Percentiles rank a stretch among this genome's conserved stretches.
These are phyloP conservation scores for Horisme vitalbata DNA, from an alignment of 2,888 invertebrate species.

Conservation along the genomic window DNA sequence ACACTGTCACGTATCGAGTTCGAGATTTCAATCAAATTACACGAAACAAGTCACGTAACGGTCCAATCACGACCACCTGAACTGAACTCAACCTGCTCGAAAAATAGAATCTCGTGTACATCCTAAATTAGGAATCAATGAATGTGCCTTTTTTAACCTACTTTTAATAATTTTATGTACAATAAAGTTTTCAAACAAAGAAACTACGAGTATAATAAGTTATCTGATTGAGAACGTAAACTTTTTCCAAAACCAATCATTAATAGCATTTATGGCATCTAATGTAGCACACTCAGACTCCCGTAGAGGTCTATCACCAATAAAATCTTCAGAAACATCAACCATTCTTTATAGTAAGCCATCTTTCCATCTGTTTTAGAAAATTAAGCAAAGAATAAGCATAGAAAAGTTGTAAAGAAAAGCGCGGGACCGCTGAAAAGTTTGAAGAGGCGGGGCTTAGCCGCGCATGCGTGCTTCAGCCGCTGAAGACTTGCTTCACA, in stretches of 20 bases:
- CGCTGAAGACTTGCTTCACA: constrained; percentile 70
- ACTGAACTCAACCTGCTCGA: constrained; percentile 2
- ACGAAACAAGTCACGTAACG: constrained; percentile 27
- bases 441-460: constrained; percentile 63
- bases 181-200: too few species aligned
- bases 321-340: not conserved
- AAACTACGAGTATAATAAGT: too few species aligned
- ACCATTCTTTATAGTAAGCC: not conserved
- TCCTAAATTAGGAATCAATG: too few species aligned
- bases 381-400: constrained; percentile 7
- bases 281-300: too few species aligned
- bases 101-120: not conserved
- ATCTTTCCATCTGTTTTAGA: not conserved
- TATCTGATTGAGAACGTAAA: too few species aligned
- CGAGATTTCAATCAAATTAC: constrained; percentile 30
- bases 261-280: too few species aligned
- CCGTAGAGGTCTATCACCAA: too few species aligned
- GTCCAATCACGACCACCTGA: constrained; percentile 8
- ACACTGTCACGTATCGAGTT: constrained; percentile 29
- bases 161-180: too few species aligned
- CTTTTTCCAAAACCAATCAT: too few species aligned
- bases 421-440: constrained; percentile 49
- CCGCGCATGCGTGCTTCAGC: constrained; percentile 57
- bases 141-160: too few species aligned
- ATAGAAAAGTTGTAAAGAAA: constrained; percentile 41